Evolutionary conservation across 2,888 invertebrate genomes (phyloP).

Genomic region (Trachelus stipa): DNA sequence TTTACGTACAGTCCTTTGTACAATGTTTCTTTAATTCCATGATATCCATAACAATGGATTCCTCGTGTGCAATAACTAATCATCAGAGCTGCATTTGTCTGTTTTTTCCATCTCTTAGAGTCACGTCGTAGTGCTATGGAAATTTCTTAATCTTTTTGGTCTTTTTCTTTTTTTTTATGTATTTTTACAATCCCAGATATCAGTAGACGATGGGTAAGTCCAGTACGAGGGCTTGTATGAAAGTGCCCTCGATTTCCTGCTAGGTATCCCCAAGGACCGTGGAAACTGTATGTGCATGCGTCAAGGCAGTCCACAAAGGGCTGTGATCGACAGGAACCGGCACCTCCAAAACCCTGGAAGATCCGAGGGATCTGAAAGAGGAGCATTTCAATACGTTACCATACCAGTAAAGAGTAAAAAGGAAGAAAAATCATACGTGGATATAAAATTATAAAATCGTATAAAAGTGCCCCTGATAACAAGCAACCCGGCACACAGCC

Average conservation of each 20-base stretch:
- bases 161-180: neutral
- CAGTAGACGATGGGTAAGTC: slow-evolving; percentile 73
- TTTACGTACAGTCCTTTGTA: neutral
- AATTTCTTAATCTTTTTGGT: neutral
- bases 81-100: neutral
- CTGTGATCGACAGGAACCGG: slow-evolving; percentile 73
- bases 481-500: neutral
- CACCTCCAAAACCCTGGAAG: slow-evolving; percentile 51
- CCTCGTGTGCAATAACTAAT: neutral
- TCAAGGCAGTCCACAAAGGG: slow-evolving; percentile 85
- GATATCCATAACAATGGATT: neutral
- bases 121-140: neutral
- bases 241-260: slow-evolving; percentile 68
- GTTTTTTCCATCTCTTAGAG: neutral
- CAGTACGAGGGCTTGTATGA: slow-evolving; percentile 72
- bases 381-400: neutral
- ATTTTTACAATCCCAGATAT: slow-evolving; percentile 24
- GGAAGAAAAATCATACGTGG: neutral
- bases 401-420: neutral
- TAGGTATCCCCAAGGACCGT: slow-evolving; percentile 67
- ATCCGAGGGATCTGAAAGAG: slow-evolving; percentile 55
- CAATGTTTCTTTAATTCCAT: neutral
- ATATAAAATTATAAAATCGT: neutral
- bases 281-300: slow-evolving; percentile 75
- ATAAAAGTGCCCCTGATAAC: neutral